phyloP scores from a whole-genome alignment of 2,113 vertebrate genomes.

The Dasyprocta punctata region DNA sequence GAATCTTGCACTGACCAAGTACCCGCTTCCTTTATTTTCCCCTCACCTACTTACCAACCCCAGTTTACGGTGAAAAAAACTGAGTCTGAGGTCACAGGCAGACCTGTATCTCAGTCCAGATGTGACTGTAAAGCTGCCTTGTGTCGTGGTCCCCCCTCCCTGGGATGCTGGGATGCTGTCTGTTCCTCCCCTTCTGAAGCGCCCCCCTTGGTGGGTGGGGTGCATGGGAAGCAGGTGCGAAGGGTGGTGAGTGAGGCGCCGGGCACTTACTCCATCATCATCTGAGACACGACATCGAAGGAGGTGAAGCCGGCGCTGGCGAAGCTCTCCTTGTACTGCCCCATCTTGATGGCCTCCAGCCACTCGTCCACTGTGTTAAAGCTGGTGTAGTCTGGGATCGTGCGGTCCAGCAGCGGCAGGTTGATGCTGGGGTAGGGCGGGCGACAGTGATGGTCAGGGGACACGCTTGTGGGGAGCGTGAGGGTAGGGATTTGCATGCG shows the following conservation, averaged over 20 bases:
- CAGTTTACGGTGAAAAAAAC: not conserved
- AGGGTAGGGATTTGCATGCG: accelerated
- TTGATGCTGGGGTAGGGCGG: conserved; percentile 89
- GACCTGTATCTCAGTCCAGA: not conserved
- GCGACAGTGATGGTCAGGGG: conserved; percentile 18
- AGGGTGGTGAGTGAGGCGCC: accelerated
- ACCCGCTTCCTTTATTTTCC: not conserved
- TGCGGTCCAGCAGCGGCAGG: conserved; percentile 96
- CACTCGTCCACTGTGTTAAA: conserved; percentile 97
- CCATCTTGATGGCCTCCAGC: conserved; percentile 99
- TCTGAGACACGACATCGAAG: conserved; percentile 96
- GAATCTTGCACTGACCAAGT: not conserved
- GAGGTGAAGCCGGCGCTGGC: conserved; percentile 92
- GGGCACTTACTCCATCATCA: conserved; percentile 96
- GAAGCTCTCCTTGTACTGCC: conserved; percentile 98
- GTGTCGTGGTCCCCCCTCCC: not conserved
- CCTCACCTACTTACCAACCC: not conserved
- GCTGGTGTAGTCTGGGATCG: conserved; percentile 95
- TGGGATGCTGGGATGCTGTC: not conserved
- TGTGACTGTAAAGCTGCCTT: not conserved
- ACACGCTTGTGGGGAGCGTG: accelerated
- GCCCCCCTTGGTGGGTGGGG: accelerated
- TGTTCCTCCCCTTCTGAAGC: not conserved
- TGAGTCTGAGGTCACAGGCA: not conserved
- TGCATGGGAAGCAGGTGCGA: too few species aligned